Conservation (phyloP, 1,140 invertebrate genomes). For the Heliconius hewitsoni region DNA sequence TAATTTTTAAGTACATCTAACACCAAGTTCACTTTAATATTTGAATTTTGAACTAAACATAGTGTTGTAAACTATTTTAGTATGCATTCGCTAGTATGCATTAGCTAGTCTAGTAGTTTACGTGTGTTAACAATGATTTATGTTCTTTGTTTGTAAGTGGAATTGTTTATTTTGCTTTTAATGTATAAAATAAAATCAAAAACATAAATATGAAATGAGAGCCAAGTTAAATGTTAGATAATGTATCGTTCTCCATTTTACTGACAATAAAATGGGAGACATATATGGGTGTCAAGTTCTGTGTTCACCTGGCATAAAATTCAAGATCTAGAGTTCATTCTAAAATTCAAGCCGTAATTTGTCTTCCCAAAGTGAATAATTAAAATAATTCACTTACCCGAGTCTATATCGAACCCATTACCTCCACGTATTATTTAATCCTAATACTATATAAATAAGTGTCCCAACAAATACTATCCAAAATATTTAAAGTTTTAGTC, state of each 20-base stretch:
- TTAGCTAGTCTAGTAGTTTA: not conserved
- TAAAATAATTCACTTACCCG: too few species aligned
- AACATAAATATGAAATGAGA: not conserved
- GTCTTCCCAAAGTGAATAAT: too few species aligned
- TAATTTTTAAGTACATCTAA: not conserved
- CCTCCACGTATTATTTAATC: too few species aligned
- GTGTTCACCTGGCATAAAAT: not conserved
- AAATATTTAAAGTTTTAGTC: too few species aligned
- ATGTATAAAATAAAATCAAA: not conserved
- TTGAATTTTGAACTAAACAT: not conserved
- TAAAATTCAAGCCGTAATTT: too few species aligned
- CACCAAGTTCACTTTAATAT: not conserved
- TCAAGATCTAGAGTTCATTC: not conserved
- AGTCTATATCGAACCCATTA: too few species aligned
- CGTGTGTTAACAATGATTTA: constrained; percentile 1
- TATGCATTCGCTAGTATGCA: constrained; percentile 9
- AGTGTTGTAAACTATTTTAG: not conserved
- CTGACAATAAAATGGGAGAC: too few species aligned
- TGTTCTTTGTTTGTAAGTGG: not conserved
- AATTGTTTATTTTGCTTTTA: not conserved
- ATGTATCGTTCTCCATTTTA: too few species aligned
- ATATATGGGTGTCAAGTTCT: too few species aligned
- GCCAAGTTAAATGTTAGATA: too few species aligned
- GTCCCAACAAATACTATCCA: too few species aligned
- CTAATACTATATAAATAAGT: too few species aligned